A percentile compares a stretch with the other conserved stretches of the same genome.
Evolutionary conservation across 2,797 vertebrate species (phyloP).

Genomic region (Anguilla obscura): DNA sequence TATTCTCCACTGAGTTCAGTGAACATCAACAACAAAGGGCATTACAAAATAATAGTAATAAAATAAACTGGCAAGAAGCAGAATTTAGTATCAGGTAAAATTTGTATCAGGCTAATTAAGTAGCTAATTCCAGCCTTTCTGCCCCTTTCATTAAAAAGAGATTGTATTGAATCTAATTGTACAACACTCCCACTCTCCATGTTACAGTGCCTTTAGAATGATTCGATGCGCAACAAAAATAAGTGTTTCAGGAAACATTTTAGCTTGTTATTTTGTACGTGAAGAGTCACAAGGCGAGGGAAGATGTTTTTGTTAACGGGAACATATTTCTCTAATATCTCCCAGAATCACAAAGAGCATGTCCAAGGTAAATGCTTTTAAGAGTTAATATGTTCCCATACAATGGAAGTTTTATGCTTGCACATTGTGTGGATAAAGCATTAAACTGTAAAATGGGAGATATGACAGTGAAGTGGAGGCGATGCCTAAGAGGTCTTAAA

Average conservation of each 20-base stretch:
- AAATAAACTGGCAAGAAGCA: neutral
- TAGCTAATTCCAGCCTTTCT: neutral
- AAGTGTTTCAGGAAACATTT: conserved; percentile 23
- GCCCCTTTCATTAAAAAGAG: neutral
- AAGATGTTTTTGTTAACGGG: conserved; percentile 65
- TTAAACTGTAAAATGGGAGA: conserved; percentile 61
- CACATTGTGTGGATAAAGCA: conserved; percentile 62
- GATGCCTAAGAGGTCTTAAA: conserved; percentile 73
- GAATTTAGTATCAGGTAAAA: neutral
- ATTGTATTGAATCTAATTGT: neutral
- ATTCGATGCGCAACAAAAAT: conserved; percentile 24
- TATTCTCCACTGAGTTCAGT: neutral
- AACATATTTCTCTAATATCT: conserved; percentile 79
- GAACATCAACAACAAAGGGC: neutral
- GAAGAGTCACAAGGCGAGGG: conserved; percentile 53
- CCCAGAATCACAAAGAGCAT: conserved; percentile 71
- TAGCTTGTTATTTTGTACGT: conserved; percentile 48
- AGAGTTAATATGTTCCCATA: conserved; percentile 68
- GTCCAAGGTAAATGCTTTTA: conserved; percentile 78
- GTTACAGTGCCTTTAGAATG: neutral
- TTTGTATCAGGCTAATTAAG: neutral
- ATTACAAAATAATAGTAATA: too few relatives aligned
- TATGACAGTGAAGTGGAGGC: conserved; percentile 67
- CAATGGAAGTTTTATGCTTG: conserved; percentile 68
- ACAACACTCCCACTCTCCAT: neutral